Evolutionary conservation across 2,888 invertebrate genomes (phyloP), one percentile per base, ranked within the genome.

Genomic region (Amphiduros pacificus): DNA sequence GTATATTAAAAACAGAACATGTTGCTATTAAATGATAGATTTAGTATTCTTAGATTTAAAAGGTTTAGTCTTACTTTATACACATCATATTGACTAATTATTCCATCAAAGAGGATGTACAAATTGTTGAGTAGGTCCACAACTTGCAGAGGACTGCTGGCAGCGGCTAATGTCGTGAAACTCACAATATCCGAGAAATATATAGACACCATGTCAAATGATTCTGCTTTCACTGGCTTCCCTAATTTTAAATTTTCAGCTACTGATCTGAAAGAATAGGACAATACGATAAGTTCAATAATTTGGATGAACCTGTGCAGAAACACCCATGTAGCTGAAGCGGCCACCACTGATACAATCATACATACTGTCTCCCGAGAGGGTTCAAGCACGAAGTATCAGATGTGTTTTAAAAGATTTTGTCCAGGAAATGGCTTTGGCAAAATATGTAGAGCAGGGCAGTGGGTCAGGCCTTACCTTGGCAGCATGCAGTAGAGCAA

Each of bases 111-210:
- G 28, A 75, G 48, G 14, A 72, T 73, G 57, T 77, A 77, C n/a
- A 77, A 65, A 2, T 65, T 63, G 61, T 77, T 77, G 55, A 77
- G 62, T 4, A 77, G 60, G 31, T 70, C 71, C 6, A 77, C 76
- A 55, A 77, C 71, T 75, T 79, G 71, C 60, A 78, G 65, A 0
- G 80, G 79, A 0, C 74, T 74, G 63, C 78, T 77, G 41, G 74
- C 73, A n/a, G 74, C 71, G 9, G 77, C 77, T 5, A 80, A 68
- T 24, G 67, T 66, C 0, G 79, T 76, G 64, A 80, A 80, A 20
- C 77, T 74, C 2, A 77, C 76, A 56, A 80, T 78, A 56, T 80
- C 79, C 1, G 78, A 78, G 67, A 80, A 80, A 61, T 77, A 80
- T 57, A 80, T 74, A n/a, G 78, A 78, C 6, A 78, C 80, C 22